phyloP scores from a whole-genome alignment of 2,113 vertebrate genomes.

The Cathartes aura region DNA sequence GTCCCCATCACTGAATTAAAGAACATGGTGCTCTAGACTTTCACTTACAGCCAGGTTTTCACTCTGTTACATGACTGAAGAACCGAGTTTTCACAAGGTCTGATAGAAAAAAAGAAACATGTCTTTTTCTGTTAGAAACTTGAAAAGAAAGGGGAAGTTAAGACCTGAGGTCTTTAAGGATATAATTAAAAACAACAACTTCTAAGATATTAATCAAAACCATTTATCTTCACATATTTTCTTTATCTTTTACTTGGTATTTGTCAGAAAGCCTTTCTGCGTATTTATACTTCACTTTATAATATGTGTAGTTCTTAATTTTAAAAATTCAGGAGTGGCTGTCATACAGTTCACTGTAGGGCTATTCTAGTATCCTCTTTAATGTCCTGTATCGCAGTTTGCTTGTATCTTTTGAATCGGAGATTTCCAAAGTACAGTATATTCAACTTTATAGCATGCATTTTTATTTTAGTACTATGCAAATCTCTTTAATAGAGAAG shows the following conservation, averaged over 20 bases:
- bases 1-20: not conserved
- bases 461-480: not conserved
- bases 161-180: not conserved
- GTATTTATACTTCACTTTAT: not conserved
- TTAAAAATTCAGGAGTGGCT: not conserved
- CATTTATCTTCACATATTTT: not conserved
- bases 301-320: not conserved
- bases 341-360: not conserved
- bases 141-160: not conserved
- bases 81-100: not conserved
- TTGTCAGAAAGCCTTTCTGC: not conserved
- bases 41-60: not conserved
- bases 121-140: not conserved
- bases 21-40: not conserved
- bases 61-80: not conserved
- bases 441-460: not conserved
- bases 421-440: not conserved
- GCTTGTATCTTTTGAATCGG: not conserved
- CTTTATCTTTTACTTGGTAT: not conserved
- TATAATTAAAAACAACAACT: not conserved
- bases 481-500: not conserved
- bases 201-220: not conserved
- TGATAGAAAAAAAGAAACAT: not conserved
- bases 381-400: not conserved
- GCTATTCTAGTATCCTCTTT: not conserved